Evolutionary conservation across 2,888 invertebrate genomes (phyloP).

Genomic region (Tetranychus truncatus): DNA sequence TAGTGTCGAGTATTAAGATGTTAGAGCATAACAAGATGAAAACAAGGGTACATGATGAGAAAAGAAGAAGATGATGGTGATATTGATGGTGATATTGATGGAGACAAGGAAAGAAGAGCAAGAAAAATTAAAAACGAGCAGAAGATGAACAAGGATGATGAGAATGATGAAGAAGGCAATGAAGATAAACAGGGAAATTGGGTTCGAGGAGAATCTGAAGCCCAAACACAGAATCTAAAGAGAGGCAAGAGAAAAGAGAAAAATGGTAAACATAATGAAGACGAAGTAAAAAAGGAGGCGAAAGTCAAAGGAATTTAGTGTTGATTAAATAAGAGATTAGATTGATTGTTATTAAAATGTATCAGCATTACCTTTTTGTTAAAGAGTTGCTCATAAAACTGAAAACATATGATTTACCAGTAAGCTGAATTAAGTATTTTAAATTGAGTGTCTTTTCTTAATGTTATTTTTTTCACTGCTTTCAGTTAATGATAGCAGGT

Average conservation of each 20-base stretch:
- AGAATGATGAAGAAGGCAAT: neutral
- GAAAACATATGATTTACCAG: too few relatives aligned
- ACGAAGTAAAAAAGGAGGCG: too few relatives aligned
- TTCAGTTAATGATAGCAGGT: too few relatives aligned
- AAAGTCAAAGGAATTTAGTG: too few relatives aligned
- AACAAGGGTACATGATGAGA: neutral
- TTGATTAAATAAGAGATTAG: too few relatives aligned
- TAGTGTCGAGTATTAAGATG: neutral
- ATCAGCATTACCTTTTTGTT: too few relatives aligned
- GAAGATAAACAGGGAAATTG: constrained; percentile 1
- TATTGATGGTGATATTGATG: neutral
- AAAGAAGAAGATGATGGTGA: neutral
- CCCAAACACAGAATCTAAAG: neutral
- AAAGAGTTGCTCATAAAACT: too few relatives aligned
- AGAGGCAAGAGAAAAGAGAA: neutral
- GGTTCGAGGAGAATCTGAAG: neutral
- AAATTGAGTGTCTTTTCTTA: too few relatives aligned
- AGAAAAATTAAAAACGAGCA: neutral
- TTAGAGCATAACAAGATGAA: neutral
- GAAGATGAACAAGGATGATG: neutral
- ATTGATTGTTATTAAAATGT: too few relatives aligned
- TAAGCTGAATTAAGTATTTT: too few relatives aligned
- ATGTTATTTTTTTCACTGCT: too few relatives aligned
- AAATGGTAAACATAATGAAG: neutral
- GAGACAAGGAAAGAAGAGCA: neutral